Evolutionary conservation across 1,140 invertebrate genomes (phyloP).

Genomic region (Chrysopa pallens): DNA sequence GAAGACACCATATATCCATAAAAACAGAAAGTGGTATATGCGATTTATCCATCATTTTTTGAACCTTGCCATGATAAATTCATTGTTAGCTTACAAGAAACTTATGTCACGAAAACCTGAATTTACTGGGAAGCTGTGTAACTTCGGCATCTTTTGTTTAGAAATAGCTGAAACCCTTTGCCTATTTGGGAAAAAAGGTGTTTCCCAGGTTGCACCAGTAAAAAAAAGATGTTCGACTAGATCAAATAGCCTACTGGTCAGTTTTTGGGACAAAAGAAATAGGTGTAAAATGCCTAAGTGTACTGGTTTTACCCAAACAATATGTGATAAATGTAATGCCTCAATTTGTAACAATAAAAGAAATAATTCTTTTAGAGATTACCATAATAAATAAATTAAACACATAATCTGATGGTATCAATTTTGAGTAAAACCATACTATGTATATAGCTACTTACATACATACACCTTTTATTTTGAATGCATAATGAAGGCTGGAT

Average conservation of each 20-base stretch:
- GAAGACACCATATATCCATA: constrained; percentile 17
- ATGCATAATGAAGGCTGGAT: too few relatives aligned
- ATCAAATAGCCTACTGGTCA: constrained; percentile 10
- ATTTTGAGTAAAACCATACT: too few relatives aligned
- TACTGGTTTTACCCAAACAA: constrained; percentile 11
- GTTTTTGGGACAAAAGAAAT: constrained; percentile 4
- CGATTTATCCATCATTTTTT: constrained; percentile 12
- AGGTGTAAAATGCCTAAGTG: constrained; percentile 11
- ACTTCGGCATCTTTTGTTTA: constrained; percentile 15
- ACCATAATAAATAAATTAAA: too few relatives aligned
- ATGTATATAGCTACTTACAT: too few relatives aligned
- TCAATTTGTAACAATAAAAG: constrained; percentile 13
- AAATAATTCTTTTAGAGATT: constrained; percentile 15
- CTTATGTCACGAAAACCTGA: not conserved
- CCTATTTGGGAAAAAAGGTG: constrained; percentile 11
- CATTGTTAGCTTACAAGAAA: constrained; percentile 9
- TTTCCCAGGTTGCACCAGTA: constrained; percentile 8
- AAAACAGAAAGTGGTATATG: constrained; percentile 16
- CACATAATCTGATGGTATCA: too few relatives aligned
- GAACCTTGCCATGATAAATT: constrained; percentile 11
- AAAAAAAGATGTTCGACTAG: constrained; percentile 10
- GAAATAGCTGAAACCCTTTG: constrained; percentile 11
- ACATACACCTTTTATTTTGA: too few relatives aligned
- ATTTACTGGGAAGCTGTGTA: constrained; percentile 8
- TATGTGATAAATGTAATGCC: constrained; percentile 12